Evolutionary conservation across 2,113 vertebrate species (phyloP).

Genomic region (Clarias batrachus): DNA sequence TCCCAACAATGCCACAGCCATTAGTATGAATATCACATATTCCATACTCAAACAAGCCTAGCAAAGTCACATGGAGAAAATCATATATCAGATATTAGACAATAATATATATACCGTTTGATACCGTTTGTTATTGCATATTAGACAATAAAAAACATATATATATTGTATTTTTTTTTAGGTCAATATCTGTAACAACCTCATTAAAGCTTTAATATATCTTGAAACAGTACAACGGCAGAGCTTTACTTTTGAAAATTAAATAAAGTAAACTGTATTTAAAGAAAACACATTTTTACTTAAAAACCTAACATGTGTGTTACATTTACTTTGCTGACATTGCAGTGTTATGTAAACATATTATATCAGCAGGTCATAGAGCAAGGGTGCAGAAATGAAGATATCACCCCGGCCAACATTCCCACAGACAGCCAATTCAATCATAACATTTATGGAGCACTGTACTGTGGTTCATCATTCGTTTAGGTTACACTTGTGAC

Average conservation of each 20-base stretch:
- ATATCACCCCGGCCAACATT: conserved; percentile 50
- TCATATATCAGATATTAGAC: neutral
- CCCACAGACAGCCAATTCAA: conserved; percentile 55
- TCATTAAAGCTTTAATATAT: neutral
- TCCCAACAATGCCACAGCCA: neutral
- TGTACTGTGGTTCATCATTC: conserved; percentile 59
- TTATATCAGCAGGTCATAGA: conserved; percentile 23
- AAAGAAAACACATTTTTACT: neutral
- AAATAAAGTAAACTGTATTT: neutral
- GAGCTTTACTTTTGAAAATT: neutral
- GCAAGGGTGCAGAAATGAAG: conserved; percentile 1
- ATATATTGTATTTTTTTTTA: neutral
- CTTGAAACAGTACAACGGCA: no score
- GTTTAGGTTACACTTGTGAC: conserved; percentile 58
- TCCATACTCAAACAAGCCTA: neutral
- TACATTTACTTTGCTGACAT: conserved; percentile 7
- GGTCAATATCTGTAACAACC: neutral
- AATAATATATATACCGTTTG: neutral
- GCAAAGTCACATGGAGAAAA: neutral
- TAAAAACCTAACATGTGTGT: neutral
- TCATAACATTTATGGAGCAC: conserved; percentile 55
- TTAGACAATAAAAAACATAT: no score
- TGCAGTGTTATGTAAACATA: conserved; percentile 33
- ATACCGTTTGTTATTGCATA: neutral
- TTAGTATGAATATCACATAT: neutral